These are phyloP conservation scores for Oopsacas minuta DNA, from an alignment of 37 sponge, comb jelly and placozoan species.

Conservation along the genomic window DNA sequence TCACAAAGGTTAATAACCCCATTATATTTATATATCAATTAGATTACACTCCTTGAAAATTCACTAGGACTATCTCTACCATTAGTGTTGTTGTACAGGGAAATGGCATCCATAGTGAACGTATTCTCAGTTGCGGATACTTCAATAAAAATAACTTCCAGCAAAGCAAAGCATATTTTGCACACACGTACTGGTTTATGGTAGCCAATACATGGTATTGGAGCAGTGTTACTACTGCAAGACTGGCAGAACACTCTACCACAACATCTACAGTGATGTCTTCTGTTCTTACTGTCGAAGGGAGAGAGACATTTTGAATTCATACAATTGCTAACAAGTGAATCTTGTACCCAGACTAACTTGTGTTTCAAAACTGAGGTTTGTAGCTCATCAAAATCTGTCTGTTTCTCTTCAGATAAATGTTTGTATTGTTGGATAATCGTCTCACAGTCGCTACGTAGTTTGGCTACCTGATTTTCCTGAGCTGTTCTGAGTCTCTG, in stretches of 20 bases:
- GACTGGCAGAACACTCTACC: constrained; percentile 35
- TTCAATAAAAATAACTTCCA: constrained; percentile 12
- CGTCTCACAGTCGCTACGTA: neutral
- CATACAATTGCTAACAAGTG: neutral
- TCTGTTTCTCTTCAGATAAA: neutral
- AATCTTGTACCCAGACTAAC: neutral
- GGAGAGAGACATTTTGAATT: constrained; percentile 1
- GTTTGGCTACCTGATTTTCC: neutral
- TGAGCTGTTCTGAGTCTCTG: constrained; percentile 17
- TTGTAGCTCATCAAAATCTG: neutral
- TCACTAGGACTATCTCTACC: constrained; percentile 9
- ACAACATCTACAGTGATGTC: constrained; percentile 45
- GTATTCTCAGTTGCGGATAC: neutral
- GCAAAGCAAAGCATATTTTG: constrained; percentile 25
- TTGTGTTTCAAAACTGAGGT: neutral
- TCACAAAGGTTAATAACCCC: neutral
- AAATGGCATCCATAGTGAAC: neutral
- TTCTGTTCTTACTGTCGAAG: neutral
- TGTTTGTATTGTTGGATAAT: constrained; percentile 1
- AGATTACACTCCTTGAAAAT: neutral
- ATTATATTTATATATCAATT: neutral
- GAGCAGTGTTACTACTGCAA: constrained; percentile 34
- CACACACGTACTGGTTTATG: constrained; percentile 36
- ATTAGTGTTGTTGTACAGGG: neutral
- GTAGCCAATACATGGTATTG: constrained; percentile 26